These are phyloP conservation scores for Neogale vison DNA, from an alignment of 2,113 vertebrate genomes.

Conservation along the genomic window DNA sequence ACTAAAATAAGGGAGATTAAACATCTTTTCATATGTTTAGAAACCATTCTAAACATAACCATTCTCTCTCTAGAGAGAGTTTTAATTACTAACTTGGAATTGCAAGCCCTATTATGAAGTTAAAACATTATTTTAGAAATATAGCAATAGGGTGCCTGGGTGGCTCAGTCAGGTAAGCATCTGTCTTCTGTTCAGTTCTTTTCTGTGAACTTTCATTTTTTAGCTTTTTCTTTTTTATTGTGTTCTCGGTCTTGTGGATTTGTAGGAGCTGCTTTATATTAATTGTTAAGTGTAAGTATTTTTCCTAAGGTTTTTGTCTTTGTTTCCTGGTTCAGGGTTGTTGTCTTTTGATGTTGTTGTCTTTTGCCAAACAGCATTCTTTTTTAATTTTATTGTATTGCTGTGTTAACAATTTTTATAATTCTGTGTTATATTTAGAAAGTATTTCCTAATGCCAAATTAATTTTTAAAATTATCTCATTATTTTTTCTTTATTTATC, in stretches of 20 bases:
- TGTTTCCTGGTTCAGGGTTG: background rate
- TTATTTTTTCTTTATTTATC: background rate
- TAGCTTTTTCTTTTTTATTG: background rate
- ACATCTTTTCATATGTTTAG: background rate
- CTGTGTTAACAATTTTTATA: background rate
- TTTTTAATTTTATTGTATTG: background rate
- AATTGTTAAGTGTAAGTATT: background rate
- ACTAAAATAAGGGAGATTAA: background rate
- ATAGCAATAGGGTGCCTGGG: too few species aligned
- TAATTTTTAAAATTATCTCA: background rate
- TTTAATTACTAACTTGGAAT: background rate
- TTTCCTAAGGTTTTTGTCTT: background rate
- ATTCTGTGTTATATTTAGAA: slow-evolving; percentile 15
- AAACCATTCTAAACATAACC: background rate
- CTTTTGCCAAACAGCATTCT: background rate
- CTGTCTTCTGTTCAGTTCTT: background rate
- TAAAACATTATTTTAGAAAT: slow-evolving; percentile 14
- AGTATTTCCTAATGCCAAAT: background rate
- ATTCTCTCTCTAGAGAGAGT: background rate
- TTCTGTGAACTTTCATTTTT: background rate
- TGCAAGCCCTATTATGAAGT: background rate
- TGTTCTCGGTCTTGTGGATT: background rate
- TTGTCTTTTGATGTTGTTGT: background rate
- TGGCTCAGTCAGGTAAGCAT: too few species aligned
- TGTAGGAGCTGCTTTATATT: background rate